phyloP scores from a whole-genome alignment of 2,797 vertebrate species.

The Sphaeramia orbicularis region DNA sequence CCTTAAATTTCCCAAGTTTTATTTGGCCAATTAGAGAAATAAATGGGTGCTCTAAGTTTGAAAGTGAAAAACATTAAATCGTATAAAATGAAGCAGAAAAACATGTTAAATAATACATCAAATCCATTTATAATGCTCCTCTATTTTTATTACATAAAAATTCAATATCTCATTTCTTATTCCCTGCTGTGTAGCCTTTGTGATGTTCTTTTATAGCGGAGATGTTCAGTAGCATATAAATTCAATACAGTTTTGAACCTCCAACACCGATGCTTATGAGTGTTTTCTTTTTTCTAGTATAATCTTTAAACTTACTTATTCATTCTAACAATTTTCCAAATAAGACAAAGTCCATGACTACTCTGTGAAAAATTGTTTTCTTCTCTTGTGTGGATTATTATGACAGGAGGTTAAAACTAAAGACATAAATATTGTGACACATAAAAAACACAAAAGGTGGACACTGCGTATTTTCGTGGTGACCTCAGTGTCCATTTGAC shows the following conservation, averaged over 20 bases:
- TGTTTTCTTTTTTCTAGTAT: too few relatives aligned
- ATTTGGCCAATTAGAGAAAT: slow-evolving; percentile 62
- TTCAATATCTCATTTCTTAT: slow-evolving; percentile 55
- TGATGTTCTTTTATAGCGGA: background rate
- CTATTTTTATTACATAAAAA: slow-evolving; percentile 34
- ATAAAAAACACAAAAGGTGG: slow-evolving; percentile 4
- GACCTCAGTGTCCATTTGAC: slow-evolving; percentile 77
- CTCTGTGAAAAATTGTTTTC: too few relatives aligned
- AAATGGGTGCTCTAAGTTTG: slow-evolving; percentile 27
- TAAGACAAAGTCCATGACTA: too few relatives aligned
- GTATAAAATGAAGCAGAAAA: slow-evolving; percentile 41
- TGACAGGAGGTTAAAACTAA: background rate
- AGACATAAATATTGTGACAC: background rate
- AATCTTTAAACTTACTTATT: too few relatives aligned
- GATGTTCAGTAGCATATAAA: too few relatives aligned
- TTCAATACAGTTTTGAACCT: too few relatives aligned
- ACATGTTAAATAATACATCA: slow-evolving; percentile 62
- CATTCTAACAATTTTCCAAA: too few relatives aligned
- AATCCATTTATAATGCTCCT: slow-evolving; percentile 48
- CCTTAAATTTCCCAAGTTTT: slow-evolving; percentile 55
- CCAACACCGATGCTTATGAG: too few relatives aligned
- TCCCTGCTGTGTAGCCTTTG: slow-evolving; percentile 41
- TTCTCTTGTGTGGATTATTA: too few relatives aligned
- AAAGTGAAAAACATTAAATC: slow-evolving; percentile 49
- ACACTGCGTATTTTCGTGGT: slow-evolving; percentile 20